These are phyloP conservation scores for Linnaemya tessellans DNA, from an alignment of 2,888 invertebrate genomes.

Conservation along the genomic window DNA sequence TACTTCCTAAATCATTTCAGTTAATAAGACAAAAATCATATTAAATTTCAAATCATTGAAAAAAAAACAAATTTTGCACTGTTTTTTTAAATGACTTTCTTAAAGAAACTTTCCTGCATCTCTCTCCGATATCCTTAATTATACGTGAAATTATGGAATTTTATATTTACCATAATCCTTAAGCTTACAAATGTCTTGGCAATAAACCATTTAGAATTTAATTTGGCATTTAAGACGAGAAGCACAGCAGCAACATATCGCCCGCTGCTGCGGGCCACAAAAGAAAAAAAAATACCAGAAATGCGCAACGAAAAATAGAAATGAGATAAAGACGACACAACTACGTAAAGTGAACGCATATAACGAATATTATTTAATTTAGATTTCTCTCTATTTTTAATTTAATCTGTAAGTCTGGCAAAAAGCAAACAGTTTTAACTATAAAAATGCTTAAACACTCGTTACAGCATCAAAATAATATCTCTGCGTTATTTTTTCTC, in stretches of 20 bases:
- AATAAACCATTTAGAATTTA: slow-evolving; percentile 56
- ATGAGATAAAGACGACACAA: slow-evolving; percentile 5
- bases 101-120: neutral
- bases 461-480: slow-evolving; percentile 48
- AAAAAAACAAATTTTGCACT: neutral
- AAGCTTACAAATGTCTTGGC: slow-evolving; percentile 50
- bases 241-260: neutral
- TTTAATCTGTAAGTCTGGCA: slow-evolving; percentile 57
- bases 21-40: neutral
- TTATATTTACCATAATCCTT: slow-evolving; percentile 22
- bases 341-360: slow-evolving; percentile 16
- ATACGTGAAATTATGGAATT: slow-evolving; percentile 5
- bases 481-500: neutral
- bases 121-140: slow-evolving; percentile 11
- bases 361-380: slow-evolving; percentile 56
- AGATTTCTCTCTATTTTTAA: slow-evolving; percentile 53
- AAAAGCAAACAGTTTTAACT: slow-evolving; percentile 39
- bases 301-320: slow-evolving; percentile 13
- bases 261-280: slow-evolving; percentile 45
- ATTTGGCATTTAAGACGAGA: slow-evolving; percentile 23
- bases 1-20: neutral
- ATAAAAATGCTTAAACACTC: slow-evolving; percentile 53
- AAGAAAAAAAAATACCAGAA: slow-evolving; percentile 53
- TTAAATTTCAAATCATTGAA: neutral
- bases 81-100: neutral